phyloP scores from a whole-genome alignment of 2,113 vertebrate species.

The Struthio camelus region DNA sequence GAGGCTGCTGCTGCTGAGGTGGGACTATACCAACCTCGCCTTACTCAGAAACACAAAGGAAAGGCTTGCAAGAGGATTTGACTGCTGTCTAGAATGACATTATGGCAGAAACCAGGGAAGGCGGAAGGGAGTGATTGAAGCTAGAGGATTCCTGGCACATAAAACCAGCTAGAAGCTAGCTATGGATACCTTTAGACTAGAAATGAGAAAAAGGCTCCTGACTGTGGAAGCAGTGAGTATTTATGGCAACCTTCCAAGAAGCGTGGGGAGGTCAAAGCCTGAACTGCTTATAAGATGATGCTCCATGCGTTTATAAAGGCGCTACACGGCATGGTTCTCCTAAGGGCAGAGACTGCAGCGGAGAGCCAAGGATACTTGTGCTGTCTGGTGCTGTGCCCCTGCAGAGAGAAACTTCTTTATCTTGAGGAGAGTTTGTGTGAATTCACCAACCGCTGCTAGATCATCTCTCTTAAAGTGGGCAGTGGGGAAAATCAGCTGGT shows the following conservation, averaged over 20 bases:
- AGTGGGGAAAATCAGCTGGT: not conserved
- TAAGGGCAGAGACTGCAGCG: not conserved
- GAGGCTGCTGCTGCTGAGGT: not conserved
- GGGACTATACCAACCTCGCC: not conserved
- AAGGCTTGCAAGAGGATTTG: not conserved
- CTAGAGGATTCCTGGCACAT: not conserved
- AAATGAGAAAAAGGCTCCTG: not conserved
- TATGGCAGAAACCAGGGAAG: not conserved
- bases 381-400: not conserved
- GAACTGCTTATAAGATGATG: not conserved
- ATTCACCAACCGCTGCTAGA: not conserved
- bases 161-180: not conserved
- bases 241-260: not conserved
- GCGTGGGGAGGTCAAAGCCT: not conserved
- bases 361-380: not conserved
- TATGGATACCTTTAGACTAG: not conserved
- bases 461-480: not conserved
- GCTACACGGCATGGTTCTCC: fast-evolving
- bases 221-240: not conserved
- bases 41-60: not conserved
- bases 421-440: not conserved
- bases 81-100: not conserved
- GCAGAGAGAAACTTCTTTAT: not conserved
- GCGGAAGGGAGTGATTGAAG: not conserved
- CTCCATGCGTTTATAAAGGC: not conserved